phyloP scores from a whole-genome alignment of 1,140 invertebrate species.

The Lanistes nyassanus region DNA sequence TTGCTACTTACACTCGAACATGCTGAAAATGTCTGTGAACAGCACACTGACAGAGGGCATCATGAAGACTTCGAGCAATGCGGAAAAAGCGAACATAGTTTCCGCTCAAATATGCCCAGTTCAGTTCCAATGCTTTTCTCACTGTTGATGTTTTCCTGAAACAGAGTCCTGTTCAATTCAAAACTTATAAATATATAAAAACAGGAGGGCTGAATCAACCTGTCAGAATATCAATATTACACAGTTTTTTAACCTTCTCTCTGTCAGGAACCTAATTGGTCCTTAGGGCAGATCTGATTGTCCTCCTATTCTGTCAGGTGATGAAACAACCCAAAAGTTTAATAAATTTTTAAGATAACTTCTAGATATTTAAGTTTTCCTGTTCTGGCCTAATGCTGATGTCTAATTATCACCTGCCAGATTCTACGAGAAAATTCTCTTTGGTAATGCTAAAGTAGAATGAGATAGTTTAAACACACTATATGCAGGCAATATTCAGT shows the following conservation, averaged over 20 bases:
- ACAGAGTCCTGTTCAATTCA: neutral
- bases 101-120: slow-evolving; percentile 2
- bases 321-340: too few species aligned
- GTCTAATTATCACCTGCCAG: too few species aligned
- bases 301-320: too few species aligned
- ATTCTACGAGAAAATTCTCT: too few species aligned
- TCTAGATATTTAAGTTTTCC: too few species aligned
- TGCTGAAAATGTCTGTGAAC: slow-evolving; percentile 6
- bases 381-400: too few species aligned
- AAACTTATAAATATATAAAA: neutral
- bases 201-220: neutral
- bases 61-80: neutral
- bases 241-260: neutral
- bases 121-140: neutral
- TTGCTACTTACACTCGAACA: neutral
- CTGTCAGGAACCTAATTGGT: neutral
- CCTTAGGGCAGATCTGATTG: too few species aligned
- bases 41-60: slow-evolving; percentile 1
- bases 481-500: too few species aligned
- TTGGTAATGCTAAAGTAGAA: too few species aligned
- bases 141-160: neutral
- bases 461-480: too few species aligned
- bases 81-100: slow-evolving; percentile 15
- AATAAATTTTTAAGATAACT: too few species aligned
- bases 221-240: neutral